These are phyloP conservation scores for Hoplias malabaricus DNA, from an alignment of 2,113 vertebrate genomes.

Conservation along the genomic window DNA sequence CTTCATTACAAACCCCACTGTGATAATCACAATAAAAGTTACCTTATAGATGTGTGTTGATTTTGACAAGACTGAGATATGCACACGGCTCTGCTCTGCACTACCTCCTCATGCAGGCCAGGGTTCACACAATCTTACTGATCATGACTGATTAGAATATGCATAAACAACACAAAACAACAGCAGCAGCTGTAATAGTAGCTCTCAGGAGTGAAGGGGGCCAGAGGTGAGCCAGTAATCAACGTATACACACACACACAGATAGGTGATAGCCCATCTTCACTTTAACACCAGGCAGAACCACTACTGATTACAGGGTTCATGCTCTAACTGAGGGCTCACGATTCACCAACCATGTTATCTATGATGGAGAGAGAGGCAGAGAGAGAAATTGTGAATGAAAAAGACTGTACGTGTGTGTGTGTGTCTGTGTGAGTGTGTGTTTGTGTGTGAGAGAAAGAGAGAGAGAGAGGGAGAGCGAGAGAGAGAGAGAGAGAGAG, in stretches of 20 bases:
- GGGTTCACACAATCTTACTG: background rate
- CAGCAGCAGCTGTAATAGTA: background rate
- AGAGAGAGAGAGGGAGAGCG: background rate
- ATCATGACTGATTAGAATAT: constrained; percentile 17
- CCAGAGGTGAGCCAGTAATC: constrained; percentile 38
- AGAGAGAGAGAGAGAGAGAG: background rate
- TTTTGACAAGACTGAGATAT: no score
- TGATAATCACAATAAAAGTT: no score
- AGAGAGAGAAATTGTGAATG: background rate
- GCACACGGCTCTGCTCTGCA: background rate
- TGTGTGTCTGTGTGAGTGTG: no score
- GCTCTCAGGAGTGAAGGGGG: constrained; percentile 18
- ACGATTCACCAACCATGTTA: background rate
- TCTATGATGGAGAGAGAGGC: background rate
- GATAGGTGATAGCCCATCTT: background rate
- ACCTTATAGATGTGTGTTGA: no score
- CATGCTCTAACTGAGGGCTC: background rate
- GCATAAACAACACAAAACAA: background rate
- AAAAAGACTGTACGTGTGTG: no score
- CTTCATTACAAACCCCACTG: no score
- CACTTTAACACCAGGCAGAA: constrained; percentile 13
- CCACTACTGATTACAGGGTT: constrained; percentile 22
- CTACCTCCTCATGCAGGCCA: background rate
- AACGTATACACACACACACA: constrained; percentile 9
- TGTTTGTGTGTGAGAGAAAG: no score